These are phyloP conservation scores for Neolamprologus hecqui DNA, from an alignment of 2,113 vertebrate species.

Conservation along the genomic window DNA sequence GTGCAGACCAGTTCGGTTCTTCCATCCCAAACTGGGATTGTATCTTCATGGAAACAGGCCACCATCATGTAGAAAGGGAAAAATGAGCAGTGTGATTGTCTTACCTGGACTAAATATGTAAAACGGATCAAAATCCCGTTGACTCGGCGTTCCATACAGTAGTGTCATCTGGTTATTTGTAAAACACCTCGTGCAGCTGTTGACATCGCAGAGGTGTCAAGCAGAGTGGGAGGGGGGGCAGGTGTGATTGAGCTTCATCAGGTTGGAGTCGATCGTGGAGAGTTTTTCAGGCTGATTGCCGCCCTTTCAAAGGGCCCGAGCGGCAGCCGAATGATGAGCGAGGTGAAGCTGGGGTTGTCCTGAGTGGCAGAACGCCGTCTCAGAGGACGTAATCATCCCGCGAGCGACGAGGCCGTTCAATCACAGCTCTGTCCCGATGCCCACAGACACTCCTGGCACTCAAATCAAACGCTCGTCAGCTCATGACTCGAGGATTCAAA, in stretches of 20 bases:
- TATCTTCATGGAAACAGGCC: neutral
- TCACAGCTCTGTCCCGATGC: neutral
- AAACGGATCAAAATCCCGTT: fast-evolving
- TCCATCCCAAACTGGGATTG: neutral
- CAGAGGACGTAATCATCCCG: neutral
- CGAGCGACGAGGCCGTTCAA: neutral
- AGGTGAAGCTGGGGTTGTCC: neutral
- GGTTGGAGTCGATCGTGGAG: neutral
- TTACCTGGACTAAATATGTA: neutral
- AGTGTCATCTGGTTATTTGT: neutral
- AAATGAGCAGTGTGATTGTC: neutral
- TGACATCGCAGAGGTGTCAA: neutral
- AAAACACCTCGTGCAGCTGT: neutral
- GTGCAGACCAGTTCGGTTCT: fast-evolving
- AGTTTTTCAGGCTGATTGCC: conserved; percentile 1
- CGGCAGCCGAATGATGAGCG: neutral
- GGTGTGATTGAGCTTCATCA: neutral
- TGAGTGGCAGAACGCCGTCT: neutral
- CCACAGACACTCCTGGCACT: neutral
- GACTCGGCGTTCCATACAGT: fast-evolving
- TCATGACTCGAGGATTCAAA: neutral
- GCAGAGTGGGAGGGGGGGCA: neutral
- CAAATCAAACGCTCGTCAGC: conserved; percentile 12
- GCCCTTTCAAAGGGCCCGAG: neutral
- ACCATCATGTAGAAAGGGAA: neutral